Evolutionary conservation across 2,797 vertebrate genomes (phyloP), one percentile per base, ranked within the genome.

Genomic region (Glyptemys insculpta): DNA sequence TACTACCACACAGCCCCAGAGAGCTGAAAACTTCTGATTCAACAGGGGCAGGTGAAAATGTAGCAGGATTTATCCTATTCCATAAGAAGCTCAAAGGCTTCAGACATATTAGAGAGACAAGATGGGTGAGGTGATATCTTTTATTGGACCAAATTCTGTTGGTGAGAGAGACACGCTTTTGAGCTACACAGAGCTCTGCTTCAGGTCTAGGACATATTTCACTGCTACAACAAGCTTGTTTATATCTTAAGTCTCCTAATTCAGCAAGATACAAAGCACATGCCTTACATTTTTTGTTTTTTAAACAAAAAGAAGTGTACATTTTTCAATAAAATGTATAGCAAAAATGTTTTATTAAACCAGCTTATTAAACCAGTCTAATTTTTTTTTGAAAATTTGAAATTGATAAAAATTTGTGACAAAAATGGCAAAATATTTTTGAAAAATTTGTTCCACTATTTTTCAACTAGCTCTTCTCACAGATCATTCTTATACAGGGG

Each of bases 281-380:
- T 54, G 9, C 2, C 81, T 89, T 78, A 41, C 53, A 87, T 91
- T 72, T 53, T 52, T 84, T 16, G 14, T 50, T 79, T 56, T 86
- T 83, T 7, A 53, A 65, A 53, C 80, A 86, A 72, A 95, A 91
- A 84, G 72, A 82, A 84, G 49, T 0, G 3, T 31, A 12, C 3
- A 2, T 72, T 86, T 90, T 90, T 68, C 49, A 80, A 53, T 52
- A 83, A 56, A 57, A 56, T 91, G 94, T 62, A 21, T 62, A 12
- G 49, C 25, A 68, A 68, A 27, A 47, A 49, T 8, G 41, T 47
- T 47, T 49, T n/a, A n/a, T n/a, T n/a, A n/a, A 18, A 44, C 11
- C 8, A n/a, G 25, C 82, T 92, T 29, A 53, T 65, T 34, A 14
- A 79, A 57, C 37, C 34, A 41, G 37, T 25, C 37, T 8, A 79